These are phyloP conservation scores for Dusona sp. DNA, from an alignment of 2,888 invertebrate genomes.

Conservation along the genomic window DNA sequence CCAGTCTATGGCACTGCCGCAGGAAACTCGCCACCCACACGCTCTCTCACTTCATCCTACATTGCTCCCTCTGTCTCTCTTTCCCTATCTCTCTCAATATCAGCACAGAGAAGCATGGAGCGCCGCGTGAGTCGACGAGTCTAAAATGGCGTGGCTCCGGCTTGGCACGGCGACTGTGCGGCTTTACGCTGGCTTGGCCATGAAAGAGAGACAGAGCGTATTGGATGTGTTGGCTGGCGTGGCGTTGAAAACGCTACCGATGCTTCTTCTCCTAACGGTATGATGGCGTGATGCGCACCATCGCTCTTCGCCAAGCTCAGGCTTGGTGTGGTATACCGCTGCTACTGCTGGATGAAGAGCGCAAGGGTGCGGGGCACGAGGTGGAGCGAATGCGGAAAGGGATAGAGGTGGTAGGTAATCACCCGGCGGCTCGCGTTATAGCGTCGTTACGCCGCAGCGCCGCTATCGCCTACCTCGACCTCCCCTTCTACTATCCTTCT, in stretches of 20 bases:
- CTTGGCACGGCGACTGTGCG: conserved; percentile 29
- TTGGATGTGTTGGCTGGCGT: conserved; percentile 60
- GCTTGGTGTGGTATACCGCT: conserved; percentile 55
- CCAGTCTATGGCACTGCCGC: conserved; percentile 29
- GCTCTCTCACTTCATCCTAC: conserved; percentile 29
- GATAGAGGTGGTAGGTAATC: conserved; percentile 83
- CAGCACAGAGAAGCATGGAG: conserved; percentile 24
- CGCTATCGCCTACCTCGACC: conserved; percentile 79
- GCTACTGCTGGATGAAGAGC: conserved; percentile 54
- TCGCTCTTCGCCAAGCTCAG: conserved; percentile 43
- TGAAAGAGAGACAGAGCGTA: conserved; percentile 36
- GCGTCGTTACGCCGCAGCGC: conserved; percentile 84
- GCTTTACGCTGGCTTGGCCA: conserved; percentile 33
- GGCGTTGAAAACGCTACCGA: conserved; percentile 61
- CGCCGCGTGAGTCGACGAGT: conserved; percentile 50
- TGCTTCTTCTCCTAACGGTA: conserved; percentile 29
- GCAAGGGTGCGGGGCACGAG: conserved; percentile 70
- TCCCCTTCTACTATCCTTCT: conserved; percentile 45
- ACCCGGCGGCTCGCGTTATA: conserved; percentile 84
- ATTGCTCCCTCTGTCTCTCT: conserved; percentile 4
- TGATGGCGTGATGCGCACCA: conserved; percentile 63
- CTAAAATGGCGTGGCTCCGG: conserved; percentile 65
- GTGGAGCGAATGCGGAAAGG: conserved; percentile 40
- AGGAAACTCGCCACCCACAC: conserved; percentile 37
- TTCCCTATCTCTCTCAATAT: conserved; percentile 32